Evolutionary conservation across 2,797 vertebrate genomes (phyloP), one percentile per base, ranked within the genome.

Genomic region (Cyclopterus lumpus): DNA sequence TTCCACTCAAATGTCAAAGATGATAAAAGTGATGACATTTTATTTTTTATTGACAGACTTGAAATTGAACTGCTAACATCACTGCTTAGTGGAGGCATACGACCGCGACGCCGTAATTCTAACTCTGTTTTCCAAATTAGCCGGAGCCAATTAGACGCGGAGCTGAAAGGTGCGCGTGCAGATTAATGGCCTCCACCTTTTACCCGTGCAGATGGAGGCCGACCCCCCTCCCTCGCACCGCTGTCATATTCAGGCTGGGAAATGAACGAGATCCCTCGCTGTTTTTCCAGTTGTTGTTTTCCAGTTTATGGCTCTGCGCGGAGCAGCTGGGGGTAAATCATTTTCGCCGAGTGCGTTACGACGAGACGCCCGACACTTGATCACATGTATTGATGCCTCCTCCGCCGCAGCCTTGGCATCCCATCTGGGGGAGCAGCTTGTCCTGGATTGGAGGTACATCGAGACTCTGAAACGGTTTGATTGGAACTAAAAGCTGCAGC

Each of bases 401-500:
- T 71, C 42, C 62, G 51, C 66, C 48, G 16, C 42, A 18, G 66
- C 70, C 81, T 66, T 1, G 26, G 72, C 55, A 12, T 69, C 26
- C 84, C 83, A 85, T 89, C 89, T 90, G 85, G 79, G 82, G 28
- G 54, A 83, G 71, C 81, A 82, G 80, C 74, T 86, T 89, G 83
- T 77, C 78, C 38, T 6, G 60, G 42, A 53, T 66, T 26, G 16
- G 67, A 65, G 61, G 60, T 24, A 54, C 66, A 71, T 30, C 65
- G 49, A 18, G 60, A 2, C 60, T 79, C 46, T 8, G 20, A 32
- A 64, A 65, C 14, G 3, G 51, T 70, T 74, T 70, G 49, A 54
- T 57, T 72, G 65, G 54, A 84, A 36, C 34, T 84, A 60, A 74
- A 63, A 44, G 74, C 51, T 67, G 26, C 54, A 61, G 51, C 7